These are phyloP conservation scores for Dryobota labecula DNA, from an alignment of 2,888 invertebrate genomes.

Conservation along the genomic window DNA sequence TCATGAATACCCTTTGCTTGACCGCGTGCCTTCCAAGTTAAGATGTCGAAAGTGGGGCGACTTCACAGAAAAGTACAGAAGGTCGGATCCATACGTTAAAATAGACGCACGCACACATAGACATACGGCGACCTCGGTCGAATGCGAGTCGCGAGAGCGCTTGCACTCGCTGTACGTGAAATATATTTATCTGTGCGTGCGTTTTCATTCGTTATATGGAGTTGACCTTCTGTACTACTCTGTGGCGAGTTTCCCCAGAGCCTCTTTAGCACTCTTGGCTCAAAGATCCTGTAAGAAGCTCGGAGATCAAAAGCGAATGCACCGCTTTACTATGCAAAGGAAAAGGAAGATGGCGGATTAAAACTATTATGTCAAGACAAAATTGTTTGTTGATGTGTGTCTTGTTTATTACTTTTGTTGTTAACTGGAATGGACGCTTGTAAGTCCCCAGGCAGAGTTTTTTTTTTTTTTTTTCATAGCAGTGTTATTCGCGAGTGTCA, in stretches of 20 bases:
- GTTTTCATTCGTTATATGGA: background rate
- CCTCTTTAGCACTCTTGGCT: slow-evolving; percentile 47
- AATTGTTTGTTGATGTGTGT: slow-evolving; percentile 9
- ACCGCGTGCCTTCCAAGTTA: slow-evolving; percentile 44
- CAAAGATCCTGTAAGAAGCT: slow-evolving; percentile 50
- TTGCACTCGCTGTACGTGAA: background rate
- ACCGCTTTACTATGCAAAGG: slow-evolving; percentile 39
- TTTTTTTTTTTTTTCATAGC: no score
- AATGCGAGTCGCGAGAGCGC: no score
- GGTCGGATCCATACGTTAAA: background rate
- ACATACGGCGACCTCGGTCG: background rate
- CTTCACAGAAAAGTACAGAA: slow-evolving; percentile 16
- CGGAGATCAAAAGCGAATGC: slow-evolving; percentile 55
- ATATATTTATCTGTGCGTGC: background rate
- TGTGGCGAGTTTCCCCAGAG: slow-evolving; percentile 15
- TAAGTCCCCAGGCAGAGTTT: background rate
- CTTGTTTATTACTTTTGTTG: slow-evolving; percentile 8
- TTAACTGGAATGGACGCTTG: background rate
- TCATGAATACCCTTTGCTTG: slow-evolving; percentile 54
- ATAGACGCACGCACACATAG: no score
- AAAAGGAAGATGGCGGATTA: slow-evolving; percentile 35
- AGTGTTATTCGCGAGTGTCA: background rate
- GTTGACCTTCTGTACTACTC: slow-evolving; percentile 7
- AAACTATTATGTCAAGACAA: slow-evolving; percentile 30
- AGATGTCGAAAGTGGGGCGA: slow-evolving; percentile 49